Conservation (phyloP, 2,888 invertebrate species). For the Chymomyza procnemis region DNA sequence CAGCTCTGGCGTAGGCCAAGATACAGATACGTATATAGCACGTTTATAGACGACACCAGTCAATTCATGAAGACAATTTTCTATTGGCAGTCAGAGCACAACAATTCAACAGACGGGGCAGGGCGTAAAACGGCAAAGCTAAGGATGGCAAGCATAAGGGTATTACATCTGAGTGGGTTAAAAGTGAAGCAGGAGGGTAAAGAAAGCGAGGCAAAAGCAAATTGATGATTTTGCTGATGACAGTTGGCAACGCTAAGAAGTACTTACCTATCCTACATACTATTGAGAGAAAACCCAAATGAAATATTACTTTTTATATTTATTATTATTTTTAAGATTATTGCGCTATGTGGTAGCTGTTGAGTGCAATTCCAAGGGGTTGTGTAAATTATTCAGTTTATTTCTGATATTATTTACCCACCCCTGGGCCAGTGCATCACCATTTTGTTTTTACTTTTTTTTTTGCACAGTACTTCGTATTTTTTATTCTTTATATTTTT, state of each 20-base stretch:
- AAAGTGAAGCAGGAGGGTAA: not conserved
- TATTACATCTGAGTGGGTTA: not conserved
- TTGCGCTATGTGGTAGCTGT: slow-evolving; percentile 36
- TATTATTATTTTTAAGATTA: slow-evolving; percentile 36
- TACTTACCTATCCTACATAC: no score
- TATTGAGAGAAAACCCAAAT: slow-evolving; percentile 23
- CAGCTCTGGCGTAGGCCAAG: no score
- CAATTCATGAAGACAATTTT: slow-evolving; percentile 49
- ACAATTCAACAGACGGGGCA: not conserved
- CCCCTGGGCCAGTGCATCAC: not conserved
- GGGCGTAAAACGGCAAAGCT: not conserved
- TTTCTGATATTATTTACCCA: slow-evolving; percentile 50
- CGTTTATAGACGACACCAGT: not conserved
- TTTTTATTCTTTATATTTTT: not conserved
- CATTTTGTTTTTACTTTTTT: not conserved
- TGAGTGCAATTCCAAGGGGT: slow-evolving; percentile 68
- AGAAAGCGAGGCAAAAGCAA: not conserved
- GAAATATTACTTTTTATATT: slow-evolving; percentile 36
- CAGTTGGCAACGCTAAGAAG: slow-evolving; percentile 4
- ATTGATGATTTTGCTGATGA: slow-evolving; percentile 15
- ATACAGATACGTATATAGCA: not conserved
- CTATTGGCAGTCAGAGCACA: slow-evolving; percentile 55
- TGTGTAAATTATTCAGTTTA: slow-evolving; percentile 73
- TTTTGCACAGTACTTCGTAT: not conserved
- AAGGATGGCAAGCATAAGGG: slow-evolving; percentile 8